Percentiles rank a stretch among this genome's conserved stretches.
These are phyloP conservation scores for Prochilodus magdalenae DNA, from an alignment of 2,113 vertebrate species.

Conservation along the genomic window DNA sequence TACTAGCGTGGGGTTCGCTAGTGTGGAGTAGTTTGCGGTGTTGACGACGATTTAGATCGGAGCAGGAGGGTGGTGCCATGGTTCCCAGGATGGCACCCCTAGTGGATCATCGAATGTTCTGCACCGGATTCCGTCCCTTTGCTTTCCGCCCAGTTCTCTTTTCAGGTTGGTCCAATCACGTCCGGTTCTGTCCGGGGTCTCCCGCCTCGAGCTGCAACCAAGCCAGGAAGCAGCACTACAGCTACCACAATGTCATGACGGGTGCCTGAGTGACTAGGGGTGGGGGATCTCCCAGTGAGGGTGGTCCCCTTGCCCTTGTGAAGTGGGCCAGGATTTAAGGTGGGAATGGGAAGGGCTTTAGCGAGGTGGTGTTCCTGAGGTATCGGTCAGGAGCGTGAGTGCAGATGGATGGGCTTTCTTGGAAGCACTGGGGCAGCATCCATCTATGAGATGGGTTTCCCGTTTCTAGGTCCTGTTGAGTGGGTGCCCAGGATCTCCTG, in stretches of 20 bases:
- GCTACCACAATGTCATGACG: no score
- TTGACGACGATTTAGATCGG: not conserved
- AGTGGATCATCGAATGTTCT: not conserved
- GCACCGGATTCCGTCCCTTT: not conserved
- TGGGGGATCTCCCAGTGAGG: no score
- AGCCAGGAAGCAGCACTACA: no score
- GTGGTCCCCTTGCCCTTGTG: no score
- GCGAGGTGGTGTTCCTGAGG: no score
- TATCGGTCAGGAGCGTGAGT: no score
- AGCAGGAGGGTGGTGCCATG: not conserved
- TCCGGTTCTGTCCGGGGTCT: no score
- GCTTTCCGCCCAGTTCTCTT: not conserved
- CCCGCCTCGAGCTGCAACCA: no score
- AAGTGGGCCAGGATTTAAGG: no score
- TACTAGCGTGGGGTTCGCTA: not conserved
- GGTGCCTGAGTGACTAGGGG: no score
- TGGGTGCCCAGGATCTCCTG: not conserved
- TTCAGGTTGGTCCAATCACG: no score
- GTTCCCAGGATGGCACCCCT: not conserved
- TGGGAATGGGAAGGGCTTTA: no score
- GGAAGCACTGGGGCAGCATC: not conserved
- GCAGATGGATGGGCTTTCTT: not conserved
- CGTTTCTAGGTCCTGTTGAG: not conserved
- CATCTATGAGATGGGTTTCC: not conserved
- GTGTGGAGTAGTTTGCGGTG: not conserved